Evolutionary conservation across 1,140 invertebrate species (phyloP).

Genomic region (Homarus americanus): DNA sequence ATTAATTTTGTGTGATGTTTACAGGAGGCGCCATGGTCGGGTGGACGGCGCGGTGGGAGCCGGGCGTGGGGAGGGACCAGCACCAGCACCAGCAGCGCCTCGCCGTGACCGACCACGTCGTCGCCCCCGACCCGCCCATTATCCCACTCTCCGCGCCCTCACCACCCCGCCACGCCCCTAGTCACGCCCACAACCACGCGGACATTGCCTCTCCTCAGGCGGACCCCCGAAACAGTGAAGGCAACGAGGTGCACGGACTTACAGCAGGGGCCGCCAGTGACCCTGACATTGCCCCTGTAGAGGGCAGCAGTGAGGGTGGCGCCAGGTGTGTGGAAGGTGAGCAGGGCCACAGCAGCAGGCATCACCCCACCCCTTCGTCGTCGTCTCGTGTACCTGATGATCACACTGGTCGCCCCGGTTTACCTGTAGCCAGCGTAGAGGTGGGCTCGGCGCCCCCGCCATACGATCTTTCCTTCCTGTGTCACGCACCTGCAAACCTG

Average conservation of each 20-base stretch:
- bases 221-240: background rate
- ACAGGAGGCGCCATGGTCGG: conserved; percentile 46
- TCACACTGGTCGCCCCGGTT: background rate
- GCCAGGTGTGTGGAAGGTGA: background rate
- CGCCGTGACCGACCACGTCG: conserved; percentile 9
- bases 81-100: background rate
- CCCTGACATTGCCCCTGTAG: background rate
- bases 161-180: background rate
- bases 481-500: background rate
- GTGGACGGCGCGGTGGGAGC: conserved; percentile 36
- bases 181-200: conserved; percentile 24
- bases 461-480: background rate
- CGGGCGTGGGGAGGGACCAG: background rate
- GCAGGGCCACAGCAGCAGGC: background rate
- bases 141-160: no score
- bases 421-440: background rate
- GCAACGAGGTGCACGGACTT: no score
- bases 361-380: background rate
- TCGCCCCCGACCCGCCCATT: background rate
- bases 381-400: background rate
- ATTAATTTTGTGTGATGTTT: no score
- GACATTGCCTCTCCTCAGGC: background rate
- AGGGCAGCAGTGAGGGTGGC: background rate
- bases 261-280: background rate
- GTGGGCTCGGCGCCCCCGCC: background rate